Evolutionary conservation across 1,140 invertebrate species (phyloP).

Genomic region (Drosophila pandora): DNA sequence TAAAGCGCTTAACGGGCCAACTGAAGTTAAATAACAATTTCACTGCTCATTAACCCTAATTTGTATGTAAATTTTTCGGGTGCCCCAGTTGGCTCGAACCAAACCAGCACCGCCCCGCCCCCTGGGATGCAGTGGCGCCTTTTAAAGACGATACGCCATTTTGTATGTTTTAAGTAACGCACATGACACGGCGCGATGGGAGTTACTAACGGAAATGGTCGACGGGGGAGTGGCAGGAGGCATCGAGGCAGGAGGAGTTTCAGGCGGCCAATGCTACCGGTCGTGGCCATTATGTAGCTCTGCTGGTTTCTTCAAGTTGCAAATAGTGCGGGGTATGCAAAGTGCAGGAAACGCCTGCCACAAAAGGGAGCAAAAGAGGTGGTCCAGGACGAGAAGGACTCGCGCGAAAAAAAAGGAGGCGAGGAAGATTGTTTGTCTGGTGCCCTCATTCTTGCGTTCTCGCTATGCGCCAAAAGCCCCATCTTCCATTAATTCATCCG

Average conservation of each 20-base stretch:
- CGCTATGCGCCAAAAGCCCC: conserved; percentile 10
- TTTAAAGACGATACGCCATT: conserved; percentile 59
- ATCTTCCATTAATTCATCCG: conserved; percentile 73
- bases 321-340: conserved; percentile 40
- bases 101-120: conserved; percentile 1
- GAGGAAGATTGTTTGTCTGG: conserved; percentile 41
- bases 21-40: conserved; percentile 82
- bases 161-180: conserved; percentile 60
- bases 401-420: conserved; percentile 6
- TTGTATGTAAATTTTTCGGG: conserved; percentile 78
- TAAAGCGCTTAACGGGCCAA: conserved; percentile 75
- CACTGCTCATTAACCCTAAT: conserved; percentile 82
- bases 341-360: conserved; percentile 31
- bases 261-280: not conserved
- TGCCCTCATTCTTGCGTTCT: conserved; percentile 38
- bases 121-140: conserved; percentile 23
- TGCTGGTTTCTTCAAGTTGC: conserved; percentile 20
- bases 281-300: conserved; percentile 28
- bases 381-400: conserved; percentile 14
- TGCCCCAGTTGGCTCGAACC: conserved; percentile 44
- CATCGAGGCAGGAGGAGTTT: not conserved
- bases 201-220: conserved; percentile 23
- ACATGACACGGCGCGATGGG: conserved; percentile 32
- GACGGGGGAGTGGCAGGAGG: not conserved
- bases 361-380: conserved; percentile 7